phyloP scores from a whole-genome alignment of 2,113 vertebrate genomes.

The Aix galericulata region DNA sequence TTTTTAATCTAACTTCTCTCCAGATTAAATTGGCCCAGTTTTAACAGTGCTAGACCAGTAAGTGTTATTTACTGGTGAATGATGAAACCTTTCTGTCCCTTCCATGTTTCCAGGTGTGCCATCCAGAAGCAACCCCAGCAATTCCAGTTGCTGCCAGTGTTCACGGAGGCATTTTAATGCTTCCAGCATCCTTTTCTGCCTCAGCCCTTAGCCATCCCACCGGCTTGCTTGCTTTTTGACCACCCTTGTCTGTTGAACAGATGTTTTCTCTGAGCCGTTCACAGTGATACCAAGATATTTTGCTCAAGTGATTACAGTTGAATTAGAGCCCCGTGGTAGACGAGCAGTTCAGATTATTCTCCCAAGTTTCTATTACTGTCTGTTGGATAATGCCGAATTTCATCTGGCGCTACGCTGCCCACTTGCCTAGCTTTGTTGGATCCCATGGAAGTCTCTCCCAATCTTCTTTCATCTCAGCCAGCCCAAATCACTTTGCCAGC shows the following conservation, averaged over 20 bases:
- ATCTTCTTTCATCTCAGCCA: constrained; percentile 63
- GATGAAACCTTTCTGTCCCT: not conserved
- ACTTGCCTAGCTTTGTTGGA: constrained; percentile 59
- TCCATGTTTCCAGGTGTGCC: not conserved
- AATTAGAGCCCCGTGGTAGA: constrained; percentile 38
- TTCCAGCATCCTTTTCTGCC: not conserved
- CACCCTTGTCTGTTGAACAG: constrained; percentile 15
- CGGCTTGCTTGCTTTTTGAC: constrained; percentile 48
- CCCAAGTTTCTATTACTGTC: constrained; percentile 55
- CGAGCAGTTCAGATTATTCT: constrained; percentile 58
- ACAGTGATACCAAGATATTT: constrained; percentile 51
- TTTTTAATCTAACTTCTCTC: not conserved
- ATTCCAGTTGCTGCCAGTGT: not conserved
- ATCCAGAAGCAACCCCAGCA: not conserved
- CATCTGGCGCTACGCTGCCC: constrained; percentile 44
- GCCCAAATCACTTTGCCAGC: constrained; percentile 55
- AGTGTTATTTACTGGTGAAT: not conserved
- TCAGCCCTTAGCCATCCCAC: not conserved
- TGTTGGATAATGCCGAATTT: constrained; percentile 11
- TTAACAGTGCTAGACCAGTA: not conserved
- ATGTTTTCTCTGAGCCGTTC: constrained; percentile 55
- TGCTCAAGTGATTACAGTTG: constrained; percentile 58
- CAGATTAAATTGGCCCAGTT: not conserved
- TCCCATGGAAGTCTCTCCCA: constrained; percentile 60
- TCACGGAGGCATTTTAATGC: not conserved